phyloP scores from a whole-genome alignment of 2,888 invertebrate species.

The Diogma glabrata region DNA sequence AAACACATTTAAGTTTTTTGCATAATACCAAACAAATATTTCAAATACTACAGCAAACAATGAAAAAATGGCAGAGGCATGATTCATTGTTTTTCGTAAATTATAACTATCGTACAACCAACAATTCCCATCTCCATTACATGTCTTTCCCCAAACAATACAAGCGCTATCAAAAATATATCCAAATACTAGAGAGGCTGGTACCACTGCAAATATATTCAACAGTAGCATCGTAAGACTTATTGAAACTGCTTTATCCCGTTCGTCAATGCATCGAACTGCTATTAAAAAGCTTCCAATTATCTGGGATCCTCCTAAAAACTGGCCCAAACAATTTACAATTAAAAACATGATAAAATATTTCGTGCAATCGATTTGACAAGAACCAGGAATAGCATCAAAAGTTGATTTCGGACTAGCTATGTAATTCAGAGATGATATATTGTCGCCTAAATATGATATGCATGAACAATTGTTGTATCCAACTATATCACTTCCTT shows the following conservation, averaged over 20 bases:
- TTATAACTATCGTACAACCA: conserved; percentile 51
- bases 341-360: conserved; percentile 43
- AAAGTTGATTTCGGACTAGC: conserved; percentile 24
- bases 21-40: conserved; percentile 45
- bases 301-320: conserved; percentile 48
- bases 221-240: conserved; percentile 47
- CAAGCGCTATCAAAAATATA: conserved; percentile 51
- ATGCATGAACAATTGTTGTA: conserved; percentile 42
- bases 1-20: conserved; percentile 46
- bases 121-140: conserved; percentile 44
- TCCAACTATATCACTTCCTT: conserved; percentile 28
- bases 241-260: conserved; percentile 51
- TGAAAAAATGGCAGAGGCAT: conserved; percentile 6
- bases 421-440: no score
- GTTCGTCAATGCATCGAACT: conserved; percentile 50
- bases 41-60: conserved; percentile 45
- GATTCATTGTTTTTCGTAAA: conserved; percentile 23
- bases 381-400: conserved; percentile 40
- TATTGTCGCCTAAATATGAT: conserved; percentile 25
- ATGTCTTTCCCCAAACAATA: conserved; percentile 51
- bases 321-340: conserved; percentile 45
- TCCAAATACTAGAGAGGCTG: conserved; percentile 57
- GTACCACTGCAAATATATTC: conserved; percentile 51
- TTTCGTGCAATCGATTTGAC: conserved; percentile 43
- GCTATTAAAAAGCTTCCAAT: conserved; percentile 50